Percentiles rank a stretch among this genome's conserved stretches.
Evolutionary conservation across 2,113 vertebrate genomes (phyloP).

Genomic region (Emydocephalus ijimae): DNA sequence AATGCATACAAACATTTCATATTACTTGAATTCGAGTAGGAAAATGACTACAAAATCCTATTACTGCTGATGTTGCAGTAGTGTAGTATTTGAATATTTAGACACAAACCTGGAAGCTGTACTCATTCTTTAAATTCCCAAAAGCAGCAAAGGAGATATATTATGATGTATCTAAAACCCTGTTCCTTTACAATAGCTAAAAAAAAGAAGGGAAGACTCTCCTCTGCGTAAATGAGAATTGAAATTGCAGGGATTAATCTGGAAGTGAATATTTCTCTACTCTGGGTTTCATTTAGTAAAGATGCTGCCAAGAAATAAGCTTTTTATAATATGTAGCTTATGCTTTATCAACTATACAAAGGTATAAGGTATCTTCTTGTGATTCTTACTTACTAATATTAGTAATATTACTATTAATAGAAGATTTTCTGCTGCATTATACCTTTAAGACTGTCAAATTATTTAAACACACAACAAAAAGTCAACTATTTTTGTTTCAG

Average conservation of each 20-base stretch:
- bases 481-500: not conserved
- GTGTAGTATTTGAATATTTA: not conserved
- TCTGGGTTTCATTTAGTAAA: not conserved
- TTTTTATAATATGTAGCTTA: not conserved
- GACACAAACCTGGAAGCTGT: not conserved
- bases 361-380: not conserved
- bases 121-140: not conserved
- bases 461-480: not conserved
- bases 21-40: constrained; percentile 26
- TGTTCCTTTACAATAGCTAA: not conserved
- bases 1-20: constrained; percentile 30
- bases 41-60: constrained; percentile 46
- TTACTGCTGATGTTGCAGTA: not conserved
- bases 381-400: not conserved
- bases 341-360: not conserved
- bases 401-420: not conserved
- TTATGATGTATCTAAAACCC: not conserved
- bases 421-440: not conserved
- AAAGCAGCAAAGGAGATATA: not conserved
- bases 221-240: not conserved
- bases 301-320: no score
- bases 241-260: not conserved
- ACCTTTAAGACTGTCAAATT: not conserved
- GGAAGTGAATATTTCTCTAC: not conserved
- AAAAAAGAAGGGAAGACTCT: not conserved